Evolutionary conservation across 2,888 invertebrate species (phyloP), one percentile per base, ranked within the genome.

Genomic region (Frankliniella intonsa): DNA sequence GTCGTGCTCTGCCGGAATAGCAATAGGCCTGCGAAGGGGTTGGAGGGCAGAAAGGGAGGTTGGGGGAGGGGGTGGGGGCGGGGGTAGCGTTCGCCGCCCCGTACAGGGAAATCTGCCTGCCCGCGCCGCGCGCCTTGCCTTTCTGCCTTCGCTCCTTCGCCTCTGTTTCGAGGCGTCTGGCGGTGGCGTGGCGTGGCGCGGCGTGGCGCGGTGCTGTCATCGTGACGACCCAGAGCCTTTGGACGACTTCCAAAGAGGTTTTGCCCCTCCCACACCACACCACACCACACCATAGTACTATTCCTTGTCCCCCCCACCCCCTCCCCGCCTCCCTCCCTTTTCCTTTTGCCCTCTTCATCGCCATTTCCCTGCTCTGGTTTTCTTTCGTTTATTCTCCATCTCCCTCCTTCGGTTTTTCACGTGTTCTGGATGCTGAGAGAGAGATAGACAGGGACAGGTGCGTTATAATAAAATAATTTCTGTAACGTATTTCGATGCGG

Each of bases 211-310:
- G 69, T 22, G 22, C 69, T 69, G 69, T 22, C 22, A 69, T 22
- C 12, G 69, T 76, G 69, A 76, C 69, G 69, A 76, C 69, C 69
- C 69, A 25, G 69, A 22, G 69, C 69, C 69, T 22, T 25, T 76
- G 69, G 69, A 76, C 69, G 69, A 25, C 69, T 76, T 76, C 69
- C 69, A 76, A 76, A 76, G 69, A 76, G 69, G 69, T 25, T 76
- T 76, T 76, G 69, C 69, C 69, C 25, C 69, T 25, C 69, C n/a
- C 69, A 22, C 22, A 11, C 25, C 25, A 19, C 69, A 5, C 69
- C 22, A 22, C 22, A 11, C 69, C 22, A 9, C 0, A 22, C 69
- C 38, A 38, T 38, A 38, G 38, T 38, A 38, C 38, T 38, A 38
- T 22, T 12, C 69, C 69, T 19, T 5, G 22, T 69, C 69, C 25